Percentiles rank a stretch among this genome's conserved stretches.
phyloP scores from a whole-genome alignment of 2,797 vertebrate genomes.

The Esox lucius region DNA sequence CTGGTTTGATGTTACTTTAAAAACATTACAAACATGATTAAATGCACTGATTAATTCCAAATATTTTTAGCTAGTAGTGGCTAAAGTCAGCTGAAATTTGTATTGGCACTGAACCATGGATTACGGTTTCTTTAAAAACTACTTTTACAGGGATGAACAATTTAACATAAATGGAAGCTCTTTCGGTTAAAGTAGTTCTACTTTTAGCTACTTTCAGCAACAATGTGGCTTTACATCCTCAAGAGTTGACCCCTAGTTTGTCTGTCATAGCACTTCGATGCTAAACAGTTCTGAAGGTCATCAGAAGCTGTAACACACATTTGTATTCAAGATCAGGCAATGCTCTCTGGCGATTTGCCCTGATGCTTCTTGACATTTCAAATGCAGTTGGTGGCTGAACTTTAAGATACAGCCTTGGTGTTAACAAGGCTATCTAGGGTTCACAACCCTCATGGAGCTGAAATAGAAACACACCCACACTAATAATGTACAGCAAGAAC shows the following conservation, averaged over 20 bases:
- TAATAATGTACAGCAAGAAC: not conserved
- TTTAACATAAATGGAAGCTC: no score
- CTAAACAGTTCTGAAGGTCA: not conserved
- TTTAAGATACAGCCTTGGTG: not conserved
- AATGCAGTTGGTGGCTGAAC: not conserved
- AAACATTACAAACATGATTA: no score
- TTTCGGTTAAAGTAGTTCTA: no score
- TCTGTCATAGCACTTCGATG: not conserved
- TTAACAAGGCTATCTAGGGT: slow-evolving; percentile 1
- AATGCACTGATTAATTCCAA: no score
- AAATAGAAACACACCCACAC: no score
- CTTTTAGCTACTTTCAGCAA: not conserved
- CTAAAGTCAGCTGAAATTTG: no score
- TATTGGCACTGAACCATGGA: no score
- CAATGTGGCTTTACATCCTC: not conserved
- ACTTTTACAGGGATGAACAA: no score
- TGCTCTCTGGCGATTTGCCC: not conserved
- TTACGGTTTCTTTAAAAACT: no score
- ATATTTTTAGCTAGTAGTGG: no score
- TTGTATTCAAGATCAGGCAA: not conserved
- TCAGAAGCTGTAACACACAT: not conserved
- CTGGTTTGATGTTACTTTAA: no score
- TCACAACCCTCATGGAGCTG: not conserved
- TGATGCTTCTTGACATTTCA: slow-evolving; percentile 1
- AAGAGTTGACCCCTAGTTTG: not conserved